Evolutionary conservation across 1,140 invertebrate genomes (phyloP).

Genomic region (Semibalanus balanoides): DNA sequence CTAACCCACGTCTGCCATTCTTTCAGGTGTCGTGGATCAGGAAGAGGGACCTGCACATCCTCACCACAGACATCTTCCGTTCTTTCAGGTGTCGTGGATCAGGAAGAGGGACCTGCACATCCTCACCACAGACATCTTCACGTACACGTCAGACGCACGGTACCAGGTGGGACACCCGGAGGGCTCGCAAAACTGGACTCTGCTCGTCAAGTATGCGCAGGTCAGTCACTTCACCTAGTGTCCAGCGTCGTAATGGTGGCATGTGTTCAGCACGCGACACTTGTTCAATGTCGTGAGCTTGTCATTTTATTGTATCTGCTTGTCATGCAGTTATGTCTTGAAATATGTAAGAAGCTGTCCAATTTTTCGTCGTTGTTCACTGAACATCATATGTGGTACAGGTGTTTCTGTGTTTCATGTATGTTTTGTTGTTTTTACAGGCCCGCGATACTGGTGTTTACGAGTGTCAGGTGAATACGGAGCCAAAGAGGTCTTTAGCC

Average conservation of each 20-base stretch:
- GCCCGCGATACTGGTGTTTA: constrained; percentile 51
- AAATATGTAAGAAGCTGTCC: too few species aligned
- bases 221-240: constrained; percentile 46
- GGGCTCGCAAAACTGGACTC: constrained; percentile 76
- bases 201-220: constrained; percentile 75
- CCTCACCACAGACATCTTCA: constrained; percentile 66
- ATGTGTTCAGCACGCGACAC: too few species aligned
- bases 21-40: constrained; percentile 80
- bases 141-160: constrained; percentile 70
- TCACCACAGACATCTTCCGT: constrained; percentile 8
- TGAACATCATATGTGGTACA: too few species aligned
- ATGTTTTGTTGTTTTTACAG: too few species aligned
- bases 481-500: constrained; percentile 22
- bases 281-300: too few species aligned
- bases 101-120: constrained; percentile 76
- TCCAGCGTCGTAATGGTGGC: too few species aligned
- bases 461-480: constrained; percentile 38
- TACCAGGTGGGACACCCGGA: constrained; percentile 72
- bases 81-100: constrained; percentile 74
- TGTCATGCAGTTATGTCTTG: too few species aligned
- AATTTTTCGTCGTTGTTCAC: too few species aligned
- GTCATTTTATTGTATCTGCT: too few species aligned
- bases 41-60: constrained; percentile 54
- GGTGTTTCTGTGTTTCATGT: too few species aligned
- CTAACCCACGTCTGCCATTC: constrained; percentile 12